Evolutionary conservation across 1,140 invertebrate species (phyloP).

Genomic region (Drosophila tropicalis): DNA sequence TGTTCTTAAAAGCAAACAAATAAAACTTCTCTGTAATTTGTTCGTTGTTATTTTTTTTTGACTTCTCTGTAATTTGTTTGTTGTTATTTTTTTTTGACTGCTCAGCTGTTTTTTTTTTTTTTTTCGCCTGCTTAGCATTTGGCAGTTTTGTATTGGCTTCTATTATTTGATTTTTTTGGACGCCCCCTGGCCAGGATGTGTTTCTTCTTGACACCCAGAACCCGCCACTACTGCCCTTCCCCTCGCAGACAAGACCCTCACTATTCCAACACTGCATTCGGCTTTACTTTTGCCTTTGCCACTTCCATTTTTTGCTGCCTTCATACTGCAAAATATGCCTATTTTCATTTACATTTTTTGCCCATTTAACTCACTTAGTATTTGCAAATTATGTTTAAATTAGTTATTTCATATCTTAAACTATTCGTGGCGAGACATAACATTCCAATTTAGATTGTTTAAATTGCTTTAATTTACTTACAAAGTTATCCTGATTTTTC

Average conservation of each 20-base stretch:
- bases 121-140: neutral
- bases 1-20: constrained; percentile 21
- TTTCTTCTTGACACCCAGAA: neutral
- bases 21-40: neutral
- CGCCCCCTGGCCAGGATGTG: constrained; percentile 4
- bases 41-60: neutral
- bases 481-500: constrained; percentile 76
- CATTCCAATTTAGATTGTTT: constrained; percentile 13
- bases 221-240: neutral
- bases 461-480: constrained; percentile 69
- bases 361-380: constrained; percentile 11
- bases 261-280: constrained; percentile 11
- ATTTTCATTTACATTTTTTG: constrained; percentile 56
- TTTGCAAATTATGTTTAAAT: constrained; percentile 47
- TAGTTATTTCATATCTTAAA: constrained; percentile 42
- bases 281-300: constrained; percentile 12
- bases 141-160: neutral
- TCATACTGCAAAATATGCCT: constrained; percentile 42
- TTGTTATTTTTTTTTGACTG: neutral
- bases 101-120: constrained; percentile 6
- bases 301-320: constrained; percentile 19
- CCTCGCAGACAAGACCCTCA: neutral
- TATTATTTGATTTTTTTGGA: neutral
- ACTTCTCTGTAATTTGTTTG: neutral
- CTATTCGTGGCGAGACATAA: constrained; percentile 42